A percentile compares a stretch with the other conserved stretches of the same genome.
Evolutionary conservation across 2,113 vertebrate species (phyloP).

Genomic region (Puma concolor): DNA sequence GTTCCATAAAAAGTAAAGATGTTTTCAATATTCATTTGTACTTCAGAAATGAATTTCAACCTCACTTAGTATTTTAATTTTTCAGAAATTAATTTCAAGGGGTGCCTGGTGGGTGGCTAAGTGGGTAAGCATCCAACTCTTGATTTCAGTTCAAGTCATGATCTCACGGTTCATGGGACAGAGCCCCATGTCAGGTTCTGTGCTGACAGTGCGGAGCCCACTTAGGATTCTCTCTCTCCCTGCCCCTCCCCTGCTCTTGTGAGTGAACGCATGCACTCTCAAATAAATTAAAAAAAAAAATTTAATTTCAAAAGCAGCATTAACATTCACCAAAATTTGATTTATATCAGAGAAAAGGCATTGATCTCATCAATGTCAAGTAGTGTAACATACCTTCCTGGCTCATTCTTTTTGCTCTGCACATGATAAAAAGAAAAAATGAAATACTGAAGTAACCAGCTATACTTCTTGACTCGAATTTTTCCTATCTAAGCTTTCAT

Average conservation of each 20-base stretch:
- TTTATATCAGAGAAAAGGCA: not conserved
- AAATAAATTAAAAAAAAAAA: too few species aligned
- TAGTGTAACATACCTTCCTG: not conserved
- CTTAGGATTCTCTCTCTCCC: too few species aligned
- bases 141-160: too few species aligned
- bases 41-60: conserved; percentile 42
- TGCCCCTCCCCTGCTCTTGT: too few species aligned
- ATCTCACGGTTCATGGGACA: too few species aligned
- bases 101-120: too few species aligned
- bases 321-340: conserved; percentile 25
- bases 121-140: too few species aligned
- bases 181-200: too few species aligned
- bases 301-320: not conserved
- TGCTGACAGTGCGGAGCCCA: too few species aligned
- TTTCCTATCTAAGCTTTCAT: conserved; percentile 27
- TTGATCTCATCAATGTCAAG: not conserved
- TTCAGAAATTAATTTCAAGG: conserved; percentile 26
- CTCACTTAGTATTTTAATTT: conserved; percentile 15
- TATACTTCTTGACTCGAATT: conserved; percentile 34
- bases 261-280: too few species aligned
- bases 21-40: conserved; percentile 15
- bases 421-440: not conserved
- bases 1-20: not conserved
- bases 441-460: conserved; percentile 1
- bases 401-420: conserved; percentile 29